Evolutionary conservation across 2,888 invertebrate species (phyloP), one percentile per base, ranked within the genome.

Genomic region (Diaphora mendica): DNA sequence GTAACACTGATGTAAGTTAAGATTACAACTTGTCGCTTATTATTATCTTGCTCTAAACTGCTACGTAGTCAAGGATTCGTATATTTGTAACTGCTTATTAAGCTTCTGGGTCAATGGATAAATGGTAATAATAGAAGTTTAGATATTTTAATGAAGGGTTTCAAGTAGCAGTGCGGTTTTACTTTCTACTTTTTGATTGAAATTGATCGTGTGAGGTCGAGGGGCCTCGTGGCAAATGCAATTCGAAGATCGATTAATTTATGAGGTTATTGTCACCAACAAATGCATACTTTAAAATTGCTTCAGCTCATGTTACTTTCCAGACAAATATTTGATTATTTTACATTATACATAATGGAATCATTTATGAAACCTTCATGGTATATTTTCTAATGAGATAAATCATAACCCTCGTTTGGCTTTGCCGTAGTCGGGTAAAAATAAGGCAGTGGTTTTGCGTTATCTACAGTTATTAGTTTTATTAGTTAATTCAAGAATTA

Each of bases 21-120:
- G 77, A 83, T 85, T 81, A 81, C 83, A 85, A 86, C 79, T 88
- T 86, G 85, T 88, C 86, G 83, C 82, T 85, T 84, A 82, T 82
- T 83, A 76, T n/a, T 78, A 68, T 78, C 70, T 70, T 59, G 74
- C 71, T 71, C 73, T 77, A 79, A 81, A 78, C 69, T 77, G 68
- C 73, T 74, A 73, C 76, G 72, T 73, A 73, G 72, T 77, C 80
- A 83, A 84, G 84, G 84, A 79, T 70, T 71, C 65, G 55, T 64
- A 64, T 70, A 75, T 70, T 73, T 74, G 62, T 79, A 74, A 68
- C 70, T 79, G 64, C 73, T 82, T 84, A 79, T 82, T 80, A 78
- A 77, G 65, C 70, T 78, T 80, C 70, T 82, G 55, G 82, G 84
- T 84, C 80, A 83, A 76, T 81, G 71, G 65, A n/a, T 71, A 83